Conservation (phyloP, 2,888 invertebrate genomes). For the Augochlorella aurata region DNA sequence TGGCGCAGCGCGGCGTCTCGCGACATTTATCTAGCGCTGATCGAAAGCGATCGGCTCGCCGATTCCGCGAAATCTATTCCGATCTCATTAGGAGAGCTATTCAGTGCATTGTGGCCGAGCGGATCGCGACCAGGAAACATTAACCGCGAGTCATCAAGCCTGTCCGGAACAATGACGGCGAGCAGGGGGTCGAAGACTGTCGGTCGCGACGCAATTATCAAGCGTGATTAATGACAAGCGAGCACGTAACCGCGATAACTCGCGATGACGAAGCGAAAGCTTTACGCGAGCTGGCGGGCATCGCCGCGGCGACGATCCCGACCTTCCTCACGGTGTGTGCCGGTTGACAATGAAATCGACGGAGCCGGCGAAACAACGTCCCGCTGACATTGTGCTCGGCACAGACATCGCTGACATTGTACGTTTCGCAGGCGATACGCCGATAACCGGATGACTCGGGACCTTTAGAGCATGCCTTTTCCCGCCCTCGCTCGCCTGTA, state of each 20-base stretch:
- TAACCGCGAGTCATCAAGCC: conserved; percentile 35
- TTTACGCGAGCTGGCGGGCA: conserved; percentile 33
- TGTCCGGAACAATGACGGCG: conserved; percentile 38
- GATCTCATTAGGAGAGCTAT: neutral
- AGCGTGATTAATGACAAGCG: conserved; percentile 67
- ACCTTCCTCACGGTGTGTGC: conserved; percentile 28
- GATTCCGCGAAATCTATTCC: neutral
- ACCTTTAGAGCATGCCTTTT: conserved; percentile 7
- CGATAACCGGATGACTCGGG: neutral
- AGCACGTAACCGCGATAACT: conserved; percentile 57
- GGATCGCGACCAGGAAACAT: conserved; percentile 37
- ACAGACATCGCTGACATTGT: neutral
- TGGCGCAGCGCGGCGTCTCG: no score
- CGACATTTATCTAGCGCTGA: neutral
- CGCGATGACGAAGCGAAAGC: conserved; percentile 53
- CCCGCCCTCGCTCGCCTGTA: conserved; percentile 2
- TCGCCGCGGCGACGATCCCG: conserved; percentile 2
- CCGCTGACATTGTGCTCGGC: no score
- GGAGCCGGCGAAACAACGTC: neutral
- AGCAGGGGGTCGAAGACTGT: conserved; percentile 31
- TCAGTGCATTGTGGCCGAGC: neutral
- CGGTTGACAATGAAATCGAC: conserved; percentile 33
- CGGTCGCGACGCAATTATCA: conserved; percentile 63
- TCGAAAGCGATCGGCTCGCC: neutral
- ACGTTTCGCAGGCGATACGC: neutral